Base-by-base conservation (phyloP, 2,797 vertebrate genomes). In the Pristis pectinata region DNA sequence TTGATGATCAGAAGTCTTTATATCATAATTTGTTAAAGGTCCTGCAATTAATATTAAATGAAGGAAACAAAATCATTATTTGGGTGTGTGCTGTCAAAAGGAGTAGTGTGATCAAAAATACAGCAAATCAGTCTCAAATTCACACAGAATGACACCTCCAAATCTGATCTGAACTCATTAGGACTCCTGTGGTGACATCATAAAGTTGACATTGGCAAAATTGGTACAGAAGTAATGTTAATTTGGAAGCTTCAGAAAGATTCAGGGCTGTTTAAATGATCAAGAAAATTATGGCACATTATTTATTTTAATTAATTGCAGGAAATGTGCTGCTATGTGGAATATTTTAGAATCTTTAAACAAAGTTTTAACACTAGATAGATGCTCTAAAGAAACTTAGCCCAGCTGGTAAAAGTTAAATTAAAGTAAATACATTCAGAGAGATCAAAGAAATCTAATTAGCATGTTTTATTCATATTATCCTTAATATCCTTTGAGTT, bases 371-470 rank as follows among this genome's bases (percentile, higher is more conserved):
- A 76, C 41, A 24, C 6, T 19, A 64, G 27, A 74, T 34, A 41
- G 30, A 34, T 93, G 44, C 44, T 76, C 4, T 70, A 30, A 30
- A 2, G n/a, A 94, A 94, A 94, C 70, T 74, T 70, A 53, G 4
- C n/a, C 61, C 92, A 49, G 44, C 72, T 56, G n/a, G 67, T 70
- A n/a, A 56, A 76, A 34, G 44, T 94, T 94, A 70, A 19, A 24
- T 30, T 74, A 72, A 74, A 93, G 34, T 70, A 93, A 93, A 72
- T 64, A 37, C 41, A 94, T 76, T 49, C 27, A 74, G 27, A 70
- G 49, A 74, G 19, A 94, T 94, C 70, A 76, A 94, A 94, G 72
- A 34, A 76, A 76, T 76, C 70, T 76, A 94, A 94, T 94, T 94
- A 76, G 30, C 44, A 94, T 49, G 24, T 64, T 72, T 72, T 53